Evolutionary conservation across 1,140 invertebrate species (phyloP).

Genomic region (Rhynchophorus ferrugineus): DNA sequence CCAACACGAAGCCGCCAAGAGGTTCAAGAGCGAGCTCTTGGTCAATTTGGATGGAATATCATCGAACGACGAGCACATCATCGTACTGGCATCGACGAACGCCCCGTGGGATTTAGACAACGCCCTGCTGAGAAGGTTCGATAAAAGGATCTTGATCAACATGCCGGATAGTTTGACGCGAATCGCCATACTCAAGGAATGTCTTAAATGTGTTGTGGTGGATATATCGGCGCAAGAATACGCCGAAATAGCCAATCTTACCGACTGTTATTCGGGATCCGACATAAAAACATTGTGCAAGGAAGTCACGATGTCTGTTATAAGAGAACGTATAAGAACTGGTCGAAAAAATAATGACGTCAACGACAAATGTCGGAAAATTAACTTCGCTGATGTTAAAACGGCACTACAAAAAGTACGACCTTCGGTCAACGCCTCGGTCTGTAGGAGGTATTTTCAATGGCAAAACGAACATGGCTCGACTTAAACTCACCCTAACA

Average conservation of each 20-base stretch:
- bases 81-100: slow-evolving; percentile 85
- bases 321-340: slow-evolving; percentile 39
- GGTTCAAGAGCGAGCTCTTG: slow-evolving; percentile 89
- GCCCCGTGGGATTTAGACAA: slow-evolving; percentile 76
- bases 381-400: slow-evolving; percentile 19
- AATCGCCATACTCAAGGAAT: slow-evolving; percentile 56
- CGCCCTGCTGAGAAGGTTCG: slow-evolving; percentile 78
- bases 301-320: slow-evolving; percentile 66
- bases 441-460: slow-evolving; percentile 26
- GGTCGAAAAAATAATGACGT: slow-evolving; percentile 11
- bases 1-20: slow-evolving; percentile 85
- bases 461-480: slow-evolving; percentile 27
- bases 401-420: slow-evolving; percentile 27
- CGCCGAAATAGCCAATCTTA: slow-evolving; percentile 51
- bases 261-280: slow-evolving; percentile 76
- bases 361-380: background rate
- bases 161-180: slow-evolving; percentile 62
- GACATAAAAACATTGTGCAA: slow-evolving; percentile 86
- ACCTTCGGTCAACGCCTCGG: slow-evolving; percentile 15
- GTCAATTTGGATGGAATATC: slow-evolving; percentile 82
- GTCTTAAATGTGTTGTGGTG: slow-evolving; percentile 42
- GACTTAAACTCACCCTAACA: slow-evolving; percentile 3
- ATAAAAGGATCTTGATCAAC: slow-evolving; percentile 78
- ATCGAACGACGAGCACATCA: slow-evolving; percentile 57
- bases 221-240: slow-evolving; percentile 40